A percentile compares a stretch with the other conserved stretches of the same genome.
Evolutionary conservation across 2,113 vertebrate species (phyloP).

Genomic region (Bujurquina vittata): DNA sequence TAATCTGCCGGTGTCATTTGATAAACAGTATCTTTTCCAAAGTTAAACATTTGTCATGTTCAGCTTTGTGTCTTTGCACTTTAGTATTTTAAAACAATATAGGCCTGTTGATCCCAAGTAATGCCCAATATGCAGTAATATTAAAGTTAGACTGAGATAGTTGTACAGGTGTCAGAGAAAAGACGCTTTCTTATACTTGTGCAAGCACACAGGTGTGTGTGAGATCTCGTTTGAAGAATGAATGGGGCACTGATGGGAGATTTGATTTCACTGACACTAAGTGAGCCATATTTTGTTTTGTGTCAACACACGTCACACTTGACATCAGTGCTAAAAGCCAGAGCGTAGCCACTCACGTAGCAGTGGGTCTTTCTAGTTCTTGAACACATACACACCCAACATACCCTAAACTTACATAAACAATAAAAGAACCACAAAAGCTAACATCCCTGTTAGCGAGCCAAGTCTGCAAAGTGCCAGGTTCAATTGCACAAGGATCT

Average conservation of each 20-base stretch:
- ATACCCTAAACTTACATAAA: background rate
- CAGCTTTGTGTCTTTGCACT: background rate
- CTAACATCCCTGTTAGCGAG: constrained; percentile 3
- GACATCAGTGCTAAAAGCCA: background rate
- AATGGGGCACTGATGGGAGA: background rate
- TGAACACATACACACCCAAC: background rate
- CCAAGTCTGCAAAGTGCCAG: constrained; percentile 12
- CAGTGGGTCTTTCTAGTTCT: background rate
- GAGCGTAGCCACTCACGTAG: background rate
- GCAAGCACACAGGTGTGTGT: constrained; percentile 36
- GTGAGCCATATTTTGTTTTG: constrained; percentile 8
- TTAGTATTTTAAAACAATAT: background rate
- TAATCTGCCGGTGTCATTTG: background rate
- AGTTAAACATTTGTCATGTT: no score
- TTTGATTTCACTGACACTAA: constrained; percentile 3
- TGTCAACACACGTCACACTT: background rate
- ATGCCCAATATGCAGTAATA: background rate
- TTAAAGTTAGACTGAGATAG: background rate
- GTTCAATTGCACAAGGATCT: constrained; percentile 41
- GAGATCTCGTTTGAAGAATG: background rate
- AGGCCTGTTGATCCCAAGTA: background rate
- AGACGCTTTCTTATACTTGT: background rate
- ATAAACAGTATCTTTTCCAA: background rate
- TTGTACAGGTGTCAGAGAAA: background rate
- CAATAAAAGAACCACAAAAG: background rate